Conservation (phyloP, 1,140 invertebrate species). For the Papilio glaucus region DNA sequence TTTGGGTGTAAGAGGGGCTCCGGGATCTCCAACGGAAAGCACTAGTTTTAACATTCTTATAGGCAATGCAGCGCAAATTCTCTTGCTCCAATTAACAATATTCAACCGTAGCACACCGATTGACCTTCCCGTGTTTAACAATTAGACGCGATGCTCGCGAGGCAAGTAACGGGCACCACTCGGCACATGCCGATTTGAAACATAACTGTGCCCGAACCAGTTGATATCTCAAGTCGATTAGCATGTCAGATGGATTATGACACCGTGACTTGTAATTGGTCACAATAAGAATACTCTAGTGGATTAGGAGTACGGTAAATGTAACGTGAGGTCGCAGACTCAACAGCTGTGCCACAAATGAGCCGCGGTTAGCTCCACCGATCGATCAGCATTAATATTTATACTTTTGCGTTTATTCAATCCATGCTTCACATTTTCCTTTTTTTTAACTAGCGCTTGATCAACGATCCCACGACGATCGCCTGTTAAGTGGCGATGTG, state of each 20-base stretch:
- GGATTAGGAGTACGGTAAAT: background rate
- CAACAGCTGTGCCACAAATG: background rate
- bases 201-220: slow-evolving; percentile 40
- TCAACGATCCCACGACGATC: no score
- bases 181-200: slow-evolving; percentile 39
- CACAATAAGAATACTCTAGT: background rate
- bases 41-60: no score
- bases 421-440: no score
- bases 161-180: slow-evolving; percentile 40
- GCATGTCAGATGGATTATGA: slow-evolving; percentile 22
- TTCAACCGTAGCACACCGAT: background rate
- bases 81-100: background rate
- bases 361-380: no score
- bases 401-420: no score
- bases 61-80: slow-evolving; percentile 6
- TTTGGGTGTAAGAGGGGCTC: no score
- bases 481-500: no score
- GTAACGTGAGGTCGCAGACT: background rate
- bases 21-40: no score
- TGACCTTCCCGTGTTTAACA: slow-evolving; percentile 22
- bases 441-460: no score
- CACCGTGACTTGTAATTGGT: slow-evolving; percentile 8
- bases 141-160: slow-evolving; percentile 34
- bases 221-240: slow-evolving; percentile 3
- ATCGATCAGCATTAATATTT: no score